phyloP scores from a whole-genome alignment of 1,140 invertebrate genomes.

The Medauroidea extradentata region DNA sequence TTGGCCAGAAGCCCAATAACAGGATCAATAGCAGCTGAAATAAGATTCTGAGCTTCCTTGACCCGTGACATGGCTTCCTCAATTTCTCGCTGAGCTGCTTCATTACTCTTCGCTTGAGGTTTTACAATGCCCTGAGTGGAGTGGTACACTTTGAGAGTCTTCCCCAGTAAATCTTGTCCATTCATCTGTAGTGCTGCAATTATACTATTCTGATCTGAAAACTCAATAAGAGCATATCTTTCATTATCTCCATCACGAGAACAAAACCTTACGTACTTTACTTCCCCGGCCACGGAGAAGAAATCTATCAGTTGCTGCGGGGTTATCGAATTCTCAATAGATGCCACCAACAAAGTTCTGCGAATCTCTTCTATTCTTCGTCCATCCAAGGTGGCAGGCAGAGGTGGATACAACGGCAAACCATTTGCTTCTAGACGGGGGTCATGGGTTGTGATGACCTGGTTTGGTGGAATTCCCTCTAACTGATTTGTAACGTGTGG shows the following conservation, averaged over 20 bases:
- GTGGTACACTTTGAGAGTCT: constrained; percentile 70
- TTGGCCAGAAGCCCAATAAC: constrained; percentile 79
- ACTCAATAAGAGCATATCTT: constrained; percentile 86
- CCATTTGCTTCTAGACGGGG: constrained; percentile 79
- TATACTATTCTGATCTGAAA: constrained; percentile 86
- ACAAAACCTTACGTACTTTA: constrained; percentile 93
- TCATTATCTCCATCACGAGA: constrained; percentile 71
- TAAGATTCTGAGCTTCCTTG: constrained; percentile 91
- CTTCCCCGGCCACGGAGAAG: constrained; percentile 82
- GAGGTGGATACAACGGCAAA: constrained; percentile 85
- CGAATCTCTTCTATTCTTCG: constrained; percentile 95
- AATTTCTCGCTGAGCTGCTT: constrained; percentile 90
- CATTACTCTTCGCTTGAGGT: constrained; percentile 90
- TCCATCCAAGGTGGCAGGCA: constrained; percentile 86
- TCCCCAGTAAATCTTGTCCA: constrained; percentile 65
- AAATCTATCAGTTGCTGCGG: constrained; percentile 79
- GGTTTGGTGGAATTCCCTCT: constrained; percentile 75
- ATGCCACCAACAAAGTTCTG: constrained; percentile 77
- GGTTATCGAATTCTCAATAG: constrained; percentile 64
- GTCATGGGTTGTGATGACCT: constrained; percentile 86
- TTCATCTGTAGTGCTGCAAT: constrained; percentile 84
- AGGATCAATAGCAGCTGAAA: constrained; percentile 88
- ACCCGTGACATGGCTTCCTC: constrained; percentile 96
- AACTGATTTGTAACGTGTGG: constrained; percentile 85
- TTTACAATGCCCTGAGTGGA: constrained; percentile 87